Percentiles rank a stretch among this genome's conserved stretches.
Evolutionary conservation across 2,797 vertebrate genomes (phyloP).

Genomic region (Gallinago nigripennis): DNA sequence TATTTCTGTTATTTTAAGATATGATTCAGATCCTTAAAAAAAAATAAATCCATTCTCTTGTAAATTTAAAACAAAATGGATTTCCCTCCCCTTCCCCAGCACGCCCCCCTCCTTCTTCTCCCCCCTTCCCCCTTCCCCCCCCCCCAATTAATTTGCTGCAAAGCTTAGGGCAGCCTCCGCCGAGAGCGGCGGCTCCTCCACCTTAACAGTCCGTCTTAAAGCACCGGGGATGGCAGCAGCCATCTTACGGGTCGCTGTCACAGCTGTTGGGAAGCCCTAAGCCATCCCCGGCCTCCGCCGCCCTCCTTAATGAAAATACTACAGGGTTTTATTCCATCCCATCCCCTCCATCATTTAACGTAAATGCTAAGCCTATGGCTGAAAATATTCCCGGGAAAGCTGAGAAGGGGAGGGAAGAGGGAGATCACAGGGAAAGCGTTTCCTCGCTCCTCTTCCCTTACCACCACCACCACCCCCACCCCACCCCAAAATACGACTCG

Average conservation of each 20-base stretch:
- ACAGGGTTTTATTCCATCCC: neutral
- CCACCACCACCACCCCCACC: no score
- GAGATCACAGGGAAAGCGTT: neutral
- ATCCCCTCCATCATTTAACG: neutral
- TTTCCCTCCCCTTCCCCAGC: no score
- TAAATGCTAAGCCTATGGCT: no score
- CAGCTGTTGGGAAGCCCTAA: neutral
- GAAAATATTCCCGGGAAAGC: neutral
- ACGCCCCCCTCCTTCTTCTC: no score
- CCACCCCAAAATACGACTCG: neutral
- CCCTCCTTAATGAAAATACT: neutral
- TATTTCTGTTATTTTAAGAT: neutral
- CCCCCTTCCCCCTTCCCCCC: no score
- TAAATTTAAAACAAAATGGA: neutral
- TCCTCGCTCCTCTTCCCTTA: neutral
- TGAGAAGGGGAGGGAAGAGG: neutral
- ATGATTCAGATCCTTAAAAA: neutral
- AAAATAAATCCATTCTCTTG: neutral
- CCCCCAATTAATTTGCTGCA: neutral
- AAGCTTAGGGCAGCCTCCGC: neutral
- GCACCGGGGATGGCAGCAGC: slow-evolving; percentile 32
- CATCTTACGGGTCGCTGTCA: slow-evolving; percentile 54
- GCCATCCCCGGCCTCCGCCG: neutral
- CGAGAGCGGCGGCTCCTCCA: neutral
- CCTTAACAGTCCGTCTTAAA: slow-evolving; percentile 12